Evolutionary conservation across 2,888 invertebrate genomes (phyloP).

Genomic region (Dryomyza anilis): DNA sequence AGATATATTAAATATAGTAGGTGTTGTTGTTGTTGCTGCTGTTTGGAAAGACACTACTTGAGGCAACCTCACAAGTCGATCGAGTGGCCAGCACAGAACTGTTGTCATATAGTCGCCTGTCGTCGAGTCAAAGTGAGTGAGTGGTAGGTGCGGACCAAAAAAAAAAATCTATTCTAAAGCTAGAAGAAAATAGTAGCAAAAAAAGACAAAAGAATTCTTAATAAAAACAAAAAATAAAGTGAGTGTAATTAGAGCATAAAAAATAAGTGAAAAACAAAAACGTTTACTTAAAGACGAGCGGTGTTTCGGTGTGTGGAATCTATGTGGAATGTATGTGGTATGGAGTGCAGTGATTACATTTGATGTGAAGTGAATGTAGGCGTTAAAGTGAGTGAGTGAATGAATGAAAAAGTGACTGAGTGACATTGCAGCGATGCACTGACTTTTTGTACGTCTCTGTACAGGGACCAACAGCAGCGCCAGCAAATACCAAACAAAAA

Average conservation of each 20-base stretch:
- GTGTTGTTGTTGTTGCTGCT: neutral
- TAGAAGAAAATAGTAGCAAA: neutral
- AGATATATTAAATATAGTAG: no score
- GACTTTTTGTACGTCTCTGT: no score
- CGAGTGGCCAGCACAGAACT: neutral
- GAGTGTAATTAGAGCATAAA: neutral
- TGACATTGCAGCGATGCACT: constrained; percentile 11
- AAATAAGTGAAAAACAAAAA: neutral
- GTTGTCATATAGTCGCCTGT: constrained; percentile 27
- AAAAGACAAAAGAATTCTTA: neutral
- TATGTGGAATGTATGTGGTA: no score
- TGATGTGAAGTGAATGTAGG: neutral
- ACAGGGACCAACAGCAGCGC: neutral
- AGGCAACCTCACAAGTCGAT: neutral
- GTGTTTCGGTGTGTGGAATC: no score
- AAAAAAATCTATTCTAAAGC: neutral
- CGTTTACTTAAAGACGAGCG: no score
- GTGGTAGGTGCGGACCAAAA: constrained; percentile 15
- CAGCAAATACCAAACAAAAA: neutral
- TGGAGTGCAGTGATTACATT: neutral
- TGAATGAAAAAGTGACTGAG: no score
- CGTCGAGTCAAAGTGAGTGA: constrained; percentile 28
- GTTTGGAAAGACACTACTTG: neutral
- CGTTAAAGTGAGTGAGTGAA: neutral
- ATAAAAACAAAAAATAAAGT: neutral